Conservation (phyloP, 2,797 vertebrate species). For the Aplochiton taeniatus region DNA sequence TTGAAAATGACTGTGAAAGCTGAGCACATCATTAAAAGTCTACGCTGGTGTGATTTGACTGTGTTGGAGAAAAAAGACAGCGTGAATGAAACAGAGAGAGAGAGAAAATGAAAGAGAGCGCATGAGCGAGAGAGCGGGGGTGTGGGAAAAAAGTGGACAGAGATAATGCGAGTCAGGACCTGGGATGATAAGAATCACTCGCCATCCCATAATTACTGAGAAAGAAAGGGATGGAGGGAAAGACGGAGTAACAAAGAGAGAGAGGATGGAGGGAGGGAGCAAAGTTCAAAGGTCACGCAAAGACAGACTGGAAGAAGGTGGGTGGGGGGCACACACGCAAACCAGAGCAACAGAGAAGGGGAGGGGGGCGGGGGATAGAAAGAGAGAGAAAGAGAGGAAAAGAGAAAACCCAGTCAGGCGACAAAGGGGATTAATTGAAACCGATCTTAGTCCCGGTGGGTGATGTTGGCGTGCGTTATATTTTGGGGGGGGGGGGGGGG, state of each 20-base stretch:
- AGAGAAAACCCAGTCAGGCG: constrained; percentile 20
- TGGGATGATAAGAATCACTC: constrained; percentile 44
- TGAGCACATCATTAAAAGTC: constrained; percentile 48
- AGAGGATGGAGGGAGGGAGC: too few species aligned
- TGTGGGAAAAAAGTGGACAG: constrained; percentile 16
- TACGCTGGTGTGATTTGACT: constrained; percentile 64
- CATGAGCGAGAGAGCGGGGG: neutral
- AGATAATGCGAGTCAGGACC: constrained; percentile 41
- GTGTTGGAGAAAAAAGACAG: constrained; percentile 58
- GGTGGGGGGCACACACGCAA: too few species aligned
- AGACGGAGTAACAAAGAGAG: constrained; percentile 5
- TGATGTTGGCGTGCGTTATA: constrained; percentile 62
- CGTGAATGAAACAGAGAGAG: constrained; percentile 67
- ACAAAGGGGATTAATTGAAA: constrained; percentile 56
- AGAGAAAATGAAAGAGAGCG: constrained; percentile 57
- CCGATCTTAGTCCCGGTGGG: constrained; percentile 57
- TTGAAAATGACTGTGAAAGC: neutral
- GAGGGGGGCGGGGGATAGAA: constrained; percentile 12
- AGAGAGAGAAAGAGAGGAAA: neutral
- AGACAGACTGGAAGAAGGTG: too few species aligned
- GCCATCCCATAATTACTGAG: constrained; percentile 47
- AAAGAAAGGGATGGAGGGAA: constrained; percentile 31
- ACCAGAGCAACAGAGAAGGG: too few species aligned
- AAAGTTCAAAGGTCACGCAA: too few species aligned
- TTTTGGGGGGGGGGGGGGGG: constrained; percentile 42